Conservation (phyloP, 2,888 invertebrate species). For the Pardosa pseudoannulata region DNA sequence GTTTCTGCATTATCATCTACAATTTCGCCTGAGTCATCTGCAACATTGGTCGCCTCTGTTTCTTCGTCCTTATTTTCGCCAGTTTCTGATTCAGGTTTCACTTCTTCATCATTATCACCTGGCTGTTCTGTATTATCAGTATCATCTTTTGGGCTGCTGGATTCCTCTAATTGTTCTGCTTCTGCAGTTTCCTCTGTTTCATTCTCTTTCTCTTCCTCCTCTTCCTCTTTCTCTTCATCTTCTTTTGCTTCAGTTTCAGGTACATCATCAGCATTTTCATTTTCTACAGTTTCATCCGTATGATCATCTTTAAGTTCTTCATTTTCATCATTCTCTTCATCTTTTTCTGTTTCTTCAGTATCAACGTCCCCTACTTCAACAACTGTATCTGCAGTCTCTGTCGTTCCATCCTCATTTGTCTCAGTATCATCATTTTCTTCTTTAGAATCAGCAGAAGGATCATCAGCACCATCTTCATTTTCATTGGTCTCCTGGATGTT, state of each 20-base stretch:
- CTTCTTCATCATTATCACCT: background rate
- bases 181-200: constrained; percentile 22
- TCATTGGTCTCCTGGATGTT: background rate
- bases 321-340: background rate
- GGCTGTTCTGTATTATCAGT: background rate
- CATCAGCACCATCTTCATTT: background rate
- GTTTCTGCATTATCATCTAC: constrained; percentile 1
- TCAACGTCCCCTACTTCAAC: constrained; percentile 21
- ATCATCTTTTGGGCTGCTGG: background rate
- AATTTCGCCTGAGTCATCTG: background rate
- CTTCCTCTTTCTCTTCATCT: background rate
- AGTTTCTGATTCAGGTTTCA: background rate
- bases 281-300: background rate
- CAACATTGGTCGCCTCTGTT: background rate
- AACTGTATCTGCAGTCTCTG: constrained; percentile 16
- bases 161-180: background rate
- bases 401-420: background rate
- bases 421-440: background rate
- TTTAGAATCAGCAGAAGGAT: background rate
- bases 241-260: background rate
- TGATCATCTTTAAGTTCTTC: background rate
- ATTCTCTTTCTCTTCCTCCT: background rate
- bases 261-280: background rate
- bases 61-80: constrained; percentile 9
- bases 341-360: constrained; percentile 3